Evolutionary conservation across 1,140 invertebrate species (phyloP).

Genomic region (Drosophila gunungcola): DNA sequence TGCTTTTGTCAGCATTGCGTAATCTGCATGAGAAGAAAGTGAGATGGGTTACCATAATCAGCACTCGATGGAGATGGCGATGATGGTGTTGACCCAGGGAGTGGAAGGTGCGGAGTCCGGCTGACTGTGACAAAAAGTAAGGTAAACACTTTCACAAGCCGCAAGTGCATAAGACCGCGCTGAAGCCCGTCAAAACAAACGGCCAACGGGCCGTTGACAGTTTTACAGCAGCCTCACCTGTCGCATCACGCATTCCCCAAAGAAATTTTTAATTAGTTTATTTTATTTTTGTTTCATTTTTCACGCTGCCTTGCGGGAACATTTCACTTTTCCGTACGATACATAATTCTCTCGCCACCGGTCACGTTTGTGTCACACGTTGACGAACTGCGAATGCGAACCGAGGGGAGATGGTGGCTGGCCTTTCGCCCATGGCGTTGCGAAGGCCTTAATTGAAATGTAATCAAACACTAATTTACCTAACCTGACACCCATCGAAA

Average conservation of each 20-base stretch:
- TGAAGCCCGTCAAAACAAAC: constrained; percentile 44
- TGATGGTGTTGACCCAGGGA: background rate
- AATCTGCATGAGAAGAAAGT: constrained; percentile 71
- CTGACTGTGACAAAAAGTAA: constrained; percentile 52
- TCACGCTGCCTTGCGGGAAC: constrained; percentile 46
- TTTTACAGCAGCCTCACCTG: constrained; percentile 30
- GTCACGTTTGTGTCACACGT: constrained; percentile 52
- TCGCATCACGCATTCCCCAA: constrained; percentile 36
- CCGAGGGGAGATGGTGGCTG: constrained; percentile 11
- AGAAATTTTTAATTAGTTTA: constrained; percentile 67
- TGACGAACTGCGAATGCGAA: constrained; percentile 13
- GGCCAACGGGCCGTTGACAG: constrained; percentile 14
- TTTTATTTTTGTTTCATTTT: constrained; percentile 38
- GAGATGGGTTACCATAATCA: constrained; percentile 57
- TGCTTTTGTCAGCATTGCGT: constrained; percentile 53
- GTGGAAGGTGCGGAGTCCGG: constrained; percentile 13
- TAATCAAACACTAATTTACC: constrained; percentile 34
- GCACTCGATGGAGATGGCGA: background rate
- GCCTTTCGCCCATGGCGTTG: constrained; percentile 28
- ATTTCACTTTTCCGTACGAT: constrained; percentile 52
- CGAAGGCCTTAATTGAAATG: constrained; percentile 34
- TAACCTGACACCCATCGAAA: constrained; percentile 13
- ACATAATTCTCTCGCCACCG: constrained; percentile 30
- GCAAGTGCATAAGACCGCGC: constrained; percentile 58
- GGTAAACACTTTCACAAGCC: constrained; percentile 61